Evolutionary conservation across 2,888 invertebrate species (phyloP).

Genomic region (Trichogramma dendrolimi): DNA sequence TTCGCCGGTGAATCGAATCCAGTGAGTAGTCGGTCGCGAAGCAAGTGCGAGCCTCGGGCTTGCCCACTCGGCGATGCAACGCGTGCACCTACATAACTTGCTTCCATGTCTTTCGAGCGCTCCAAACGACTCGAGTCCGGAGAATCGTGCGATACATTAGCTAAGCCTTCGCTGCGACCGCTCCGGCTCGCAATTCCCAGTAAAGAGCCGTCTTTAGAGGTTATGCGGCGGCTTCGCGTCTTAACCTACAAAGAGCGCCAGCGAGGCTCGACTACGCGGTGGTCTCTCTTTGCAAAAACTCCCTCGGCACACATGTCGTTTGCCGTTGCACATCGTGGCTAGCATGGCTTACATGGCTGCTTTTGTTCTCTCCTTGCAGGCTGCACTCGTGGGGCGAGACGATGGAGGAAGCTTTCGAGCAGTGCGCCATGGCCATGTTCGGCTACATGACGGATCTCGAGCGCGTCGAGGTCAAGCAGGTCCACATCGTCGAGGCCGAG

Average conservation of each 20-base stretch:
- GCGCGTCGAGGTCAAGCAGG: conserved; percentile 74
- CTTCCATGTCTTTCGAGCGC: no score
- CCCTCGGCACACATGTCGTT: no score
- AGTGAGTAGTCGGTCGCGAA: no score
- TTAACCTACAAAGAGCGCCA: conserved; percentile 24
- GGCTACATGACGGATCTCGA: conserved; percentile 94
- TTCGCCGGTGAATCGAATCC: no score
- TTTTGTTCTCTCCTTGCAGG: conserved; percentile 52
- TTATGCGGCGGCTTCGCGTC: conserved; percentile 16
- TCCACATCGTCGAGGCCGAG: conserved; percentile 78
- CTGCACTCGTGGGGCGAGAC: conserved; percentile 89
- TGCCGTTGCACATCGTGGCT: no score
- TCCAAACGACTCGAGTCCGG: no score
- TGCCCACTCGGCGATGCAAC: no score
- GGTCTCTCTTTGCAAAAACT: not conserved
- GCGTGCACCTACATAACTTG: no score
- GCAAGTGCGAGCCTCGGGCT: no score
- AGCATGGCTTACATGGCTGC: not conserved
- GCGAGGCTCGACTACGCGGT: not conserved
- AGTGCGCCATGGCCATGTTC: conserved; percentile 94
- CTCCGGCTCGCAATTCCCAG: no score
- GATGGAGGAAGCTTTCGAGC: conserved; percentile 87
- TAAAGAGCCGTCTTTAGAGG: conserved; percentile 14
- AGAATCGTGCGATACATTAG: no score
- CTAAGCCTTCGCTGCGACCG: no score